phyloP scores from a whole-genome alignment of 2,113 vertebrate species.

The Macaca mulatta region DNA sequence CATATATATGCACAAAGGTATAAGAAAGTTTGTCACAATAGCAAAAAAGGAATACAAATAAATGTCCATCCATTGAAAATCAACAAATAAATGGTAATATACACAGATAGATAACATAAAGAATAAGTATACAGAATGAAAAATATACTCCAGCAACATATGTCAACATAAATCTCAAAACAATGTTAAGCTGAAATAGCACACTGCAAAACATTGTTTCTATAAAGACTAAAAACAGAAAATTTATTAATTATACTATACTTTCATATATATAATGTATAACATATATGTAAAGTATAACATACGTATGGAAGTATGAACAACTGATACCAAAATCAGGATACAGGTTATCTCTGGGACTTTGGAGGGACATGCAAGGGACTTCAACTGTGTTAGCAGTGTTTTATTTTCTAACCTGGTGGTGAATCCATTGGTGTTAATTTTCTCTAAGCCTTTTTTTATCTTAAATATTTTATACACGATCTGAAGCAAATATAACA shows the following conservation, averaged over 20 bases:
- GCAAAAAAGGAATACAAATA: background rate
- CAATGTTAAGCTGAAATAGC: background rate
- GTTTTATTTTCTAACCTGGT: background rate
- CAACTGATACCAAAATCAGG: background rate
- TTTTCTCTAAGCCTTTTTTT: constrained; percentile 13
- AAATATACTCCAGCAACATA: background rate
- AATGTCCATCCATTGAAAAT: background rate
- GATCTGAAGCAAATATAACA: constrained; percentile 27
- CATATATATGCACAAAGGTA: background rate
- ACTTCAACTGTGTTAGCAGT: background rate
- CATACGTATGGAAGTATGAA: background rate
- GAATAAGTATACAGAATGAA: background rate
- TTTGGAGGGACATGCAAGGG: background rate
- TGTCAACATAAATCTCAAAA: constrained; percentile 38
- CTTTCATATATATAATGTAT: background rate
- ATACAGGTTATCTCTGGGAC: background rate
- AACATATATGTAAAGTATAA: background rate
- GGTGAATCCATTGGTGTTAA: background rate
- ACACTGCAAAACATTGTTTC: background rate
- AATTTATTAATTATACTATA: background rate
- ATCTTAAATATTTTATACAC: constrained; percentile 38
- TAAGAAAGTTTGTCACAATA: background rate
- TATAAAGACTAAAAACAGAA: background rate
- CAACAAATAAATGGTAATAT: background rate
- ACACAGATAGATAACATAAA: background rate